phyloP scores from a whole-genome alignment of 1,140 invertebrate genomes.

The Drosophila kanapiae region DNA sequence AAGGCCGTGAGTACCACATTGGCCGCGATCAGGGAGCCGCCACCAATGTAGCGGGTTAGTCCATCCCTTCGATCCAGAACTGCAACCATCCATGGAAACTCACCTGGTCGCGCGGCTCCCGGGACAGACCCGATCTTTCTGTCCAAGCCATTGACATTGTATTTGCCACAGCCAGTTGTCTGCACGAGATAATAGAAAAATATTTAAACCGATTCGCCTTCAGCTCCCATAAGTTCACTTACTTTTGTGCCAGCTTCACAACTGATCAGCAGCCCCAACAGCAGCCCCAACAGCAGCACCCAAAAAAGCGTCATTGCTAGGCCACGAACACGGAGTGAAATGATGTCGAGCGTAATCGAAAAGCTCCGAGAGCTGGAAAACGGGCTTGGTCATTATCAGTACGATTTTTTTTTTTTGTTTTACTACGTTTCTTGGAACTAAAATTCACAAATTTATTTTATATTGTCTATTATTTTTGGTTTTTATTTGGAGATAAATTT shows the following conservation, averaged over 20 bases:
- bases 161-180: slow-evolving; percentile 1
- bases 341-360: background rate
- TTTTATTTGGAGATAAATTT: too few species aligned
- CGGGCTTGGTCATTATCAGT: background rate
- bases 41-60: slow-evolving; percentile 87
- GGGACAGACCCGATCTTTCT: background rate
- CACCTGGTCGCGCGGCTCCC: slow-evolving; percentile 88
- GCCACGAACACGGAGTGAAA: background rate
- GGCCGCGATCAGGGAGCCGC: slow-evolving; percentile 89
- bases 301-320: background rate
- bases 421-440: background rate
- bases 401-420: background rate
- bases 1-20: slow-evolving; percentile 89
- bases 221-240: background rate
- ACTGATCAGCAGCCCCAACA: background rate
- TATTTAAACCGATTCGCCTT: background rate
- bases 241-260: background rate
- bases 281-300: background rate
- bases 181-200: background rate
- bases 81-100: slow-evolving; percentile 95
- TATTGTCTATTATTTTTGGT: background rate
- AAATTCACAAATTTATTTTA: background rate
- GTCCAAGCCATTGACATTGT: background rate
- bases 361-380: too few species aligned
- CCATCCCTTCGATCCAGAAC: slow-evolving; percentile 87